These are phyloP conservation scores for Diabrotica undecimpunctata DNA, from an alignment of 1,140 invertebrate species.

Conservation along the genomic window DNA sequence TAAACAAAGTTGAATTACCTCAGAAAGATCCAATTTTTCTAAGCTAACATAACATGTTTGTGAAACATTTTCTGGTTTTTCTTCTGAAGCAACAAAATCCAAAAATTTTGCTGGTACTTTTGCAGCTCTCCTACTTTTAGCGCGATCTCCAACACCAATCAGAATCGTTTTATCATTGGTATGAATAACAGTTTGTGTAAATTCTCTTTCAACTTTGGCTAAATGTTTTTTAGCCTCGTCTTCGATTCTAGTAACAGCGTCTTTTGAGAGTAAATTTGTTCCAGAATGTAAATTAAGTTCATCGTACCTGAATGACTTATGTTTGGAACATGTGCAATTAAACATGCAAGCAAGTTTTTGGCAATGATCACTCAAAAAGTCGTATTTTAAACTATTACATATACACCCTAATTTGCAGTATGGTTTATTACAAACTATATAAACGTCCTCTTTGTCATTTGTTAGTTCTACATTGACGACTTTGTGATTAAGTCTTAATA, in stretches of 20 bases:
- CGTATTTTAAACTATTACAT: slow-evolving; percentile 46
- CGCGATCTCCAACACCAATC: slow-evolving; percentile 39
- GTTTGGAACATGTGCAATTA: slow-evolving; percentile 45
- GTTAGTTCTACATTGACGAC: slow-evolving; percentile 44
- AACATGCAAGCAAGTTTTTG: slow-evolving; percentile 49
- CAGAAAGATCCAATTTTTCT: slow-evolving; percentile 31
- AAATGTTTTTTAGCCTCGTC: slow-evolving; percentile 46
- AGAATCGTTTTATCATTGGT: slow-evolving; percentile 47
- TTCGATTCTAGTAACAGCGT: slow-evolving; percentile 44
- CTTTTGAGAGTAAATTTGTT: slow-evolving; percentile 33
- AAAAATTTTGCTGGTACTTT: slow-evolving; percentile 45
- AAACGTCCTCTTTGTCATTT: slow-evolving; percentile 26
- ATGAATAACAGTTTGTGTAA: slow-evolving; percentile 48
- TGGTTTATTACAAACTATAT: slow-evolving; percentile 43
- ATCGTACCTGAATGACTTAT: slow-evolving; percentile 17
- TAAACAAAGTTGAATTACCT: slow-evolving; percentile 43
- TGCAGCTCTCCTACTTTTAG: slow-evolving; percentile 39
- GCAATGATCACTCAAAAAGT: slow-evolving; percentile 45
- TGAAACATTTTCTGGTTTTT: slow-evolving; percentile 11
- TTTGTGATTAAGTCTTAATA: slow-evolving; percentile 46
- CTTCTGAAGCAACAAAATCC: slow-evolving; percentile 38
- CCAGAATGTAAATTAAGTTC: slow-evolving; percentile 15
- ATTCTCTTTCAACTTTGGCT: slow-evolving; percentile 48
- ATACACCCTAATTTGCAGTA: slow-evolving; percentile 51
- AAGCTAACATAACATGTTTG: slow-evolving; percentile 30